These are phyloP conservation scores for Drosophila yakuba DNA, from an alignment of 1,140 invertebrate species.

Conservation along the genomic window DNA sequence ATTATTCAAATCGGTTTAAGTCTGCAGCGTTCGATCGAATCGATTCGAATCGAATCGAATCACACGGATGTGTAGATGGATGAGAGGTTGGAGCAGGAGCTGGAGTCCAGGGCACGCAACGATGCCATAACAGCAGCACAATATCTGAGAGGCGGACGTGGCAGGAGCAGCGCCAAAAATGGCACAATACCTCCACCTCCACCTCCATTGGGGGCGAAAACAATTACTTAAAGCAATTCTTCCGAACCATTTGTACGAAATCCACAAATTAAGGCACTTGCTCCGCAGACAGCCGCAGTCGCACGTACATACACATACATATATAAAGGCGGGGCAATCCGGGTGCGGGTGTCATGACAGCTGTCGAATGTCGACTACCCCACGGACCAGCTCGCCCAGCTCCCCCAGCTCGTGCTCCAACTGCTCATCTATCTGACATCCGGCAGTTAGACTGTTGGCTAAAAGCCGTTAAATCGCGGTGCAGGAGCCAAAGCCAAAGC, in stretches of 20 bases:
- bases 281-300: slow-evolving; percentile 24
- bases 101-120: slow-evolving; percentile 10
- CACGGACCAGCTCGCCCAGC: not conserved
- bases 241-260: slow-evolving; percentile 79
- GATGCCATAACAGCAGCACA: slow-evolving; percentile 15
- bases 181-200: slow-evolving; percentile 41
- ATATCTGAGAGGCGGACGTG: slow-evolving; percentile 9
- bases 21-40: slow-evolving; percentile 4
- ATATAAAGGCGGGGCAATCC: too few relatives aligned
- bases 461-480: slow-evolving; percentile 60
- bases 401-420: not conserved
- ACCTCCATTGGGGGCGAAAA: slow-evolving; percentile 47
- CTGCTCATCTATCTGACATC: slow-evolving; percentile 33
- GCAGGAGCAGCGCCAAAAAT: slow-evolving; percentile 28
- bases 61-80: not conserved
- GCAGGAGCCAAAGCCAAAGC: slow-evolving; percentile 44
- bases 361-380: slow-evolving; percentile 53
- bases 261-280: slow-evolving; percentile 82
- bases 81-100: not conserved
- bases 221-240: slow-evolving; percentile 82
- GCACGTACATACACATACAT: slow-evolving; percentile 9
- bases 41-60: too few relatives aligned
- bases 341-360: slow-evolving; percentile 41
- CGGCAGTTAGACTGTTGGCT: slow-evolving; percentile 40
- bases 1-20: slow-evolving; percentile 20